A percentile compares a stretch with the other conserved stretches of the same genome.
These are phyloP conservation scores for Himalopsyche tibetana DNA, from an alignment of 2,888 invertebrate species.

Conservation along the genomic window DNA sequence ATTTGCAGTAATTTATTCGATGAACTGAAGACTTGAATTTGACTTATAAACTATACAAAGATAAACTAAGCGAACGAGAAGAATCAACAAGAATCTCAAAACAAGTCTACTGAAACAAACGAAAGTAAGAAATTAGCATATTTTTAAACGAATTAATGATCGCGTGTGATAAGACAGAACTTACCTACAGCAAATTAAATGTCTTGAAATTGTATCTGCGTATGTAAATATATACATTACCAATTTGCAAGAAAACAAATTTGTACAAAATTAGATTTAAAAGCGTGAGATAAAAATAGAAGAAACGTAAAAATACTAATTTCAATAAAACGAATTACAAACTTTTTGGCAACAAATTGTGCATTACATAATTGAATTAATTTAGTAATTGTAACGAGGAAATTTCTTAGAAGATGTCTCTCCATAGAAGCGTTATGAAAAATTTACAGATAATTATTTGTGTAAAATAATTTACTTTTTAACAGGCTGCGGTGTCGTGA, in stretches of 20 bases:
- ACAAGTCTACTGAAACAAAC: not conserved
- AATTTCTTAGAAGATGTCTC: too few relatives aligned
- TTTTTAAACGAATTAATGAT: slow-evolving; percentile 42
- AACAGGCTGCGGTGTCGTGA: too few relatives aligned
- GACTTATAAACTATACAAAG: not conserved
- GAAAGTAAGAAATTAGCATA: slow-evolving; percentile 29
- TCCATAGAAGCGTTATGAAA: too few relatives aligned
- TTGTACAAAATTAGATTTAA: slow-evolving; percentile 17
- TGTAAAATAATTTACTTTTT: too few relatives aligned
- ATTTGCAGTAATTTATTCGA: too few relatives aligned
- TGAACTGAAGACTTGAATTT: too few relatives aligned
- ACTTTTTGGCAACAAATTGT: slow-evolving; percentile 12
- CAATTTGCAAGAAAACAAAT: slow-evolving; percentile 13
- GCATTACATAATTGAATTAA: slow-evolving; percentile 19
- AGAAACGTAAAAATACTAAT: slow-evolving; percentile 25
- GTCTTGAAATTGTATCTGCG: slow-evolving; percentile 28
- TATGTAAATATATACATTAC: slow-evolving; percentile 39
- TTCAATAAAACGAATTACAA: slow-evolving; percentile 24
- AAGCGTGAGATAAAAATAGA: slow-evolving; percentile 40
- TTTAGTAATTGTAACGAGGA: slow-evolving; percentile 4
- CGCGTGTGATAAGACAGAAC: slow-evolving; percentile 16
- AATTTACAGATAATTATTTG: too few relatives aligned
- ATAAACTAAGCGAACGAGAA: not conserved
- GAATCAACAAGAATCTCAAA: not conserved
- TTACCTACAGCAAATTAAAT: slow-evolving; percentile 13